These are phyloP conservation scores for Mycogona germanica DNA, from an alignment of 2,888 invertebrate genomes.

Conservation along the genomic window DNA sequence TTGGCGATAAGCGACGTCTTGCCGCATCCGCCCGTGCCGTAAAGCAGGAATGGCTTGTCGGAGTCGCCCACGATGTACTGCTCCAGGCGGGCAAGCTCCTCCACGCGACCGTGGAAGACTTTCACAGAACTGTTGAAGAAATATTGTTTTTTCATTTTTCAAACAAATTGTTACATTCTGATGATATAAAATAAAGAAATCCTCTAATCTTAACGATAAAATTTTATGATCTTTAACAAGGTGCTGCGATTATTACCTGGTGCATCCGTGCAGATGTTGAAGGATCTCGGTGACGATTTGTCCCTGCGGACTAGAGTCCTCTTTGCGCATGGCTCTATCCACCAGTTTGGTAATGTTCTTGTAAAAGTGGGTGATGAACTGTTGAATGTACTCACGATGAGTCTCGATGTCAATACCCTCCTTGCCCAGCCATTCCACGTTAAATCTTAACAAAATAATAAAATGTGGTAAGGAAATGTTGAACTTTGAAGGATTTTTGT, in stretches of 20 bases:
- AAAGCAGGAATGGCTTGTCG: slow-evolving; percentile 78
- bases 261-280: slow-evolving; percentile 89
- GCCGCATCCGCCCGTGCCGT: slow-evolving; percentile 94
- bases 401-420: slow-evolving; percentile 87
- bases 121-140: slow-evolving; percentile 86
- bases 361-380: slow-evolving; percentile 90
- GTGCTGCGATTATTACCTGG: no score
- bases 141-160: no score
- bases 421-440: slow-evolving; percentile 93
- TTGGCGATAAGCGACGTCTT: slow-evolving; percentile 93
- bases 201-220: no score
- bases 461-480: background rate
- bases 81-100: slow-evolving; percentile 64
- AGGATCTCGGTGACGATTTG: slow-evolving; percentile 87
- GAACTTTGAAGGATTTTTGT: no score
- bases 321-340: slow-evolving; percentile 89
- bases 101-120: slow-evolving; percentile 86
- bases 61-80: slow-evolving; percentile 65
- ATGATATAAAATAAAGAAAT: no score
- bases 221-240: no score
- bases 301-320: slow-evolving; percentile 85
- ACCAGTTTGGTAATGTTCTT: slow-evolving; percentile 83
- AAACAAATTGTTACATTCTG: no score
- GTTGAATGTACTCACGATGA: slow-evolving; percentile 83
- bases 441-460: slow-evolving; percentile 48